Base-by-base conservation (phyloP, 2,888 invertebrate genomes). In the Scaptomyza tumidula region DNA sequence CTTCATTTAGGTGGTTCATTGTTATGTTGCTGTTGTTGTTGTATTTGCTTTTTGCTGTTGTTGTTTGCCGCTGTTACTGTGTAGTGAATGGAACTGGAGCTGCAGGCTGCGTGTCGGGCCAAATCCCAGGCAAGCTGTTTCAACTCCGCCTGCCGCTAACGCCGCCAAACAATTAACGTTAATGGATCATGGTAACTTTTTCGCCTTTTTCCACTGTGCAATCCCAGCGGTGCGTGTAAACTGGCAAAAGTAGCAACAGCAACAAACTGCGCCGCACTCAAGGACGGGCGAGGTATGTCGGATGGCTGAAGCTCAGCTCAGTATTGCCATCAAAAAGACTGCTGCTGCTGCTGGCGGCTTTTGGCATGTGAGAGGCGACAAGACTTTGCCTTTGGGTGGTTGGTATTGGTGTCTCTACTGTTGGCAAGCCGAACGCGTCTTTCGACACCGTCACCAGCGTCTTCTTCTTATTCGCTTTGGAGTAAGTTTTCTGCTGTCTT, bases 121-220 rank as follows among this genome's bases (percentile, higher is more conserved):
- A 88, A 83, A 77, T 83, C 87, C 83, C 83, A 68, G 69, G 85
- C 87, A 84, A 85, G 81, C 75, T 88, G 87, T 78, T 81, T 43
- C 70, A 55, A 57, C 48, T 49, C 63, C 60, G 53, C 52, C 75
- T 59, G 56, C 61, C 59, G 66, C 58, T 56, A 49, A 62, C 68
- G 83, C 86, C 84, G 84, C 86, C 88, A 86, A 86, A 89, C 86
- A 86, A 86, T 86, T 86, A 86, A 86, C 89, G 89, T 86, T 86
- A 86, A 86, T 86, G 86, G 89, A 86, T 89, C 86, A 88, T 89
- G 80, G 88, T 86, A 89, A 89, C 87, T 86, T 89, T 86, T 89
- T 80, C 88, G 77, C 86, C 78, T 89, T 85, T 86, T 89, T 77
- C 77, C 83, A 78, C 76, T 85, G 86, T 72, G 84, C 86, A 89